phyloP scores from a whole-genome alignment of 1,140 invertebrate genomes.

The Drosophila ficusphila region DNA sequence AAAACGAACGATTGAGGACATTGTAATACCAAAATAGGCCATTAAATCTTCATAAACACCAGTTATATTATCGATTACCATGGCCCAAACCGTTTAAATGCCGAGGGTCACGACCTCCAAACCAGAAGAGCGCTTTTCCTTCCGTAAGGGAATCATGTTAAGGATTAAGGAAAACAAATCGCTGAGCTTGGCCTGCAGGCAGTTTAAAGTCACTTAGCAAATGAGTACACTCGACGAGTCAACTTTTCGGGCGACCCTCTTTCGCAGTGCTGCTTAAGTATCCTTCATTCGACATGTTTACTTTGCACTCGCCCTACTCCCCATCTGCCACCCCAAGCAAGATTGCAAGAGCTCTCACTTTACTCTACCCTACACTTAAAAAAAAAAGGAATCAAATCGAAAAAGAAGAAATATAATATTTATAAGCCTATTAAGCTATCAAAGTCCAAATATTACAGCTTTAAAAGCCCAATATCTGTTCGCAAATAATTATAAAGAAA shows the following conservation, averaged over 20 bases:
- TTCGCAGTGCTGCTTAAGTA: slow-evolving; percentile 37
- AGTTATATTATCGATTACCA: too few species aligned
- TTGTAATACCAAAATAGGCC: too few species aligned
- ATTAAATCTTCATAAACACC: too few species aligned
- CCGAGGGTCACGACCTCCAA: not conserved
- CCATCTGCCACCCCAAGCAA: slow-evolving; percentile 6
- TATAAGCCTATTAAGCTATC: not conserved
- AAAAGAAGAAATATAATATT: not conserved
- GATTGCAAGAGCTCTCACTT: slow-evolving; percentile 4
- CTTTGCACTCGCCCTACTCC: slow-evolving; percentile 62
- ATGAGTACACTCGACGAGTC: slow-evolving; percentile 1
- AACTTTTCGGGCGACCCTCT: slow-evolving; percentile 61
- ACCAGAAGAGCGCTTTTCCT: too few species aligned
- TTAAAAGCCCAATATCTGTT: too few species aligned
- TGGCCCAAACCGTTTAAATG: too few species aligned
- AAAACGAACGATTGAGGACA: too few species aligned
- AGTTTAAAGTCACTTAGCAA: slow-evolving; percentile 3
- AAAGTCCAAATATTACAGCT: too few species aligned
- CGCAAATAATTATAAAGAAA: too few species aligned
- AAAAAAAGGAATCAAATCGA: not conserved
- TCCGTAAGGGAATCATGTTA: not conserved
- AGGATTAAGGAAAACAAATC: slow-evolving; percentile 6
- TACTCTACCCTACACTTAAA: not conserved
- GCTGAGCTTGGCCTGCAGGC: not conserved
- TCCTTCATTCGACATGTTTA: slow-evolving; percentile 63